Conservation (phyloP, 2,888 invertebrate species). For the Iphiclides podalirius region DNA sequence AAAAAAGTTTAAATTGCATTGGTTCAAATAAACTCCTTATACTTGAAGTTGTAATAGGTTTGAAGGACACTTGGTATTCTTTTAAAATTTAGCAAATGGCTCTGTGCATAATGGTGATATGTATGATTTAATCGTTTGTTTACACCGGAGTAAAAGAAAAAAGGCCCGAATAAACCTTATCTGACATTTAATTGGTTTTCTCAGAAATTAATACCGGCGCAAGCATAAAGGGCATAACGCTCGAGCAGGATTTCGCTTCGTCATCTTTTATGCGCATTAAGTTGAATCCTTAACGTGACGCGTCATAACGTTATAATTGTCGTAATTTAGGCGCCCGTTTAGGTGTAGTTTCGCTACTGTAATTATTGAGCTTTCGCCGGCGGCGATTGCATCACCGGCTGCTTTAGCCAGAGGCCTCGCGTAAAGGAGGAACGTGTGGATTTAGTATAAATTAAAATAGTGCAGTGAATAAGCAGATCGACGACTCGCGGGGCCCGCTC, state of each 20-base stretch:
- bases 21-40: too few relatives aligned
- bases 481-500: conserved; percentile 33
- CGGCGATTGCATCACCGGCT: conserved; percentile 42
- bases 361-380: conserved; percentile 19
- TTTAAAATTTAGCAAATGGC: too few relatives aligned
- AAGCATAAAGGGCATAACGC: not conserved
- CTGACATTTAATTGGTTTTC: conserved; percentile 1
- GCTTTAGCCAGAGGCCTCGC: conserved; percentile 36
- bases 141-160: too few relatives aligned
- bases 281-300: not conserved
- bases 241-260: too few relatives aligned
- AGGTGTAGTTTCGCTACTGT: conserved; percentile 4
- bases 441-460: conserved; percentile 65
- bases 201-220: not conserved
- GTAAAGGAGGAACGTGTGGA: conserved; percentile 53
- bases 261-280: too few relatives aligned
- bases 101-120: too few relatives aligned
- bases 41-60: too few relatives aligned
- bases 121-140: too few relatives aligned
- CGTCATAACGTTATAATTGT: too few relatives aligned
- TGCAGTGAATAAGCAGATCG: conserved; percentile 59
- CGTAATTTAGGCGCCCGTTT: not conserved
- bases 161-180: too few relatives aligned
- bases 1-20: too few relatives aligned
- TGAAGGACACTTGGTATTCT: too few relatives aligned